These are phyloP conservation scores for Conopomorpha cramerella DNA, from an alignment of 1,140 invertebrate species.

Conservation along the genomic window DNA sequence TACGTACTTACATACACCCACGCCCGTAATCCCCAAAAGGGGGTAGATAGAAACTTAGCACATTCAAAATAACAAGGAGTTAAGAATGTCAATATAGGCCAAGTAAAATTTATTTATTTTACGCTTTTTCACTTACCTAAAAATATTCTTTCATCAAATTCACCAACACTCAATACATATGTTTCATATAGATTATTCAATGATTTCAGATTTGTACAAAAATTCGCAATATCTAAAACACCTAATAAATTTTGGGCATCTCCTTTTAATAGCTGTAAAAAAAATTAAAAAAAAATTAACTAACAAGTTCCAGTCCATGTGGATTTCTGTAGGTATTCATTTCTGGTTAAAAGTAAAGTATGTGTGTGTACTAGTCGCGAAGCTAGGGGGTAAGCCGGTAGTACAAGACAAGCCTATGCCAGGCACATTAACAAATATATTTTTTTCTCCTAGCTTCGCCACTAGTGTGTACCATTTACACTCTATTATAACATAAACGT, in stretches of 20 bases:
- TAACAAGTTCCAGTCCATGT: constrained; percentile 1
- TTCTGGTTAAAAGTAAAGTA: background rate
- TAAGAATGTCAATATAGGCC: too few species aligned
- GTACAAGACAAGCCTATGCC: too few species aligned
- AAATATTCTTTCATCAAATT: constrained; percentile 97
- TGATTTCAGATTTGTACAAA: constrained; percentile 82
- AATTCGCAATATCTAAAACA: constrained; percentile 72
- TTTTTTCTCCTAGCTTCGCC: too few species aligned
- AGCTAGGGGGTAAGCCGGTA: too few species aligned
- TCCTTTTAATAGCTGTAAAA: constrained; percentile 64
- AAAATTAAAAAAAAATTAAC: constrained; percentile 7
- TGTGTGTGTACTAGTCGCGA: too few species aligned
- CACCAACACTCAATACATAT: constrained; percentile 87
- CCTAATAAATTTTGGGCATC: constrained; percentile 68
- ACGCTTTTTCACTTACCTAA: constrained; percentile 62
- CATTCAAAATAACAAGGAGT: background rate
- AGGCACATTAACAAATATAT: too few species aligned
- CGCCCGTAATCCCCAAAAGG: too few species aligned
- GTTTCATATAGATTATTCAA: constrained; percentile 90
- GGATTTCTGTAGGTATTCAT: background rate
- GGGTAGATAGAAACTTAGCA: too few species aligned
- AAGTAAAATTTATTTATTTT: constrained; percentile 1
- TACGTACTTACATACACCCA: too few species aligned
- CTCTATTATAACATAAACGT: too few species aligned
- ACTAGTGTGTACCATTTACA: too few species aligned